phyloP scores from a whole-genome alignment of 2,113 vertebrate species.

The Lanius ludovicianus region DNA sequence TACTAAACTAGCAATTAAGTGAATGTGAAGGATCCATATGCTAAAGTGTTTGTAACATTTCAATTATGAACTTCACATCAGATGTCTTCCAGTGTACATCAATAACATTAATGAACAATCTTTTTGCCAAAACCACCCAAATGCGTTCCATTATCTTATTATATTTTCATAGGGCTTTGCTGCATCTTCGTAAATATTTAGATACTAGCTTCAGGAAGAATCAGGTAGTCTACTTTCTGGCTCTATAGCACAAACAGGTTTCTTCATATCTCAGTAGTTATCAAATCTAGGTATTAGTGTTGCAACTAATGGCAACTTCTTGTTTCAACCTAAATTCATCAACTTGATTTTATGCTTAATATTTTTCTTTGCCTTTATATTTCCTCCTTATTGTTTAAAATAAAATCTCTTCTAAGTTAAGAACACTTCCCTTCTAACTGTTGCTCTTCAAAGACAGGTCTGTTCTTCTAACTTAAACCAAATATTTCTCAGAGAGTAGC shows the following conservation, averaged over 20 bases:
- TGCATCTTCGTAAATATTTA: constrained; percentile 32
- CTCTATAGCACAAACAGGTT: not conserved
- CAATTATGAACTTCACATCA: constrained; percentile 78
- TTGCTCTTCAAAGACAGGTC: not conserved
- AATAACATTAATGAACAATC: constrained; percentile 66
- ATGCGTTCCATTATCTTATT: constrained; percentile 24
- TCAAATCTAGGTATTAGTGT: not conserved
- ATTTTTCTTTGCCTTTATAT: not conserved
- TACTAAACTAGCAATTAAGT: constrained; percentile 84
- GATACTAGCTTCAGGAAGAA: not conserved
- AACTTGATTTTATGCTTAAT: not conserved
- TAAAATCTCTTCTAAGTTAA: not conserved
- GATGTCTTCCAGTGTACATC: constrained; percentile 71
- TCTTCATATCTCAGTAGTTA: not conserved
- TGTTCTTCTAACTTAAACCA: not conserved
- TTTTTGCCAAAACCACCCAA: constrained; percentile 67
- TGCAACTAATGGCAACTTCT: not conserved
- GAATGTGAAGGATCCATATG: constrained; percentile 83
- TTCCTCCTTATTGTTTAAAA: not conserved
- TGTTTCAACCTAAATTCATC: not conserved
- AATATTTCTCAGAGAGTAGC: not conserved
- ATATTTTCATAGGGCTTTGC: constrained; percentile 32
- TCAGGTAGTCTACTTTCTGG: not conserved
- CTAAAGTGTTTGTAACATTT: constrained; percentile 80
- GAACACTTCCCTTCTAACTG: not conserved